These are phyloP conservation scores for Masnerella sp. DNA, from an alignment of 2,888 invertebrate genomes.

Conservation along the genomic window DNA sequence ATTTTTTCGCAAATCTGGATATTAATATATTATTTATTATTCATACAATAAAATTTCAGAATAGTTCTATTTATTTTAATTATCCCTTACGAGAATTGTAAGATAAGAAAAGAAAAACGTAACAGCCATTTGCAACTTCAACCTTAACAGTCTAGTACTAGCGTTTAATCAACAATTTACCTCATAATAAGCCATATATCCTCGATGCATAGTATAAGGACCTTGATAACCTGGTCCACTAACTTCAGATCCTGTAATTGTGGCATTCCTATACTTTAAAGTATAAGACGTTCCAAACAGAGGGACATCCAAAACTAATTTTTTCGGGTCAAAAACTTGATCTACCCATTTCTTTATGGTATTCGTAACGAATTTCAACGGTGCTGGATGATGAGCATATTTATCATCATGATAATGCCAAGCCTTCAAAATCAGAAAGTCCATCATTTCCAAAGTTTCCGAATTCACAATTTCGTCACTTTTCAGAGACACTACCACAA, in stretches of 20 bases:
- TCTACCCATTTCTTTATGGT: constrained; percentile 66
- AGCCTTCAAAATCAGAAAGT: constrained; percentile 84
- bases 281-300: constrained; percentile 86
- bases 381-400: constrained; percentile 69
- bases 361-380: constrained; percentile 65
- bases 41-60: neutral
- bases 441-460: constrained; percentile 81
- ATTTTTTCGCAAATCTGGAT: constrained; percentile 80
- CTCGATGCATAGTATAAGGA: constrained; percentile 82
- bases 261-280: constrained; percentile 79
- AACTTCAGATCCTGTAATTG: constrained; percentile 81
- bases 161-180: no score
- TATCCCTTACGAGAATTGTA: no score
- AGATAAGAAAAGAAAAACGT: no score
- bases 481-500: constrained; percentile 80
- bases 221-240: constrained; percentile 83
- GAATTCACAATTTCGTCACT: constrained; percentile 83
- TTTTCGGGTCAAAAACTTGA: constrained; percentile 82
- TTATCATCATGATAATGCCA: constrained; percentile 76
- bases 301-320: constrained; percentile 85
- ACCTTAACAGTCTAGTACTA: no score
- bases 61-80: constrained; percentile 67
- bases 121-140: no score
- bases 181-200: constrained; percentile 86
- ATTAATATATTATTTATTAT: constrained; percentile 1